These are phyloP conservation scores for Zapus hudsonius DNA, from an alignment of 2,113 vertebrate genomes.

Conservation along the genomic window DNA sequence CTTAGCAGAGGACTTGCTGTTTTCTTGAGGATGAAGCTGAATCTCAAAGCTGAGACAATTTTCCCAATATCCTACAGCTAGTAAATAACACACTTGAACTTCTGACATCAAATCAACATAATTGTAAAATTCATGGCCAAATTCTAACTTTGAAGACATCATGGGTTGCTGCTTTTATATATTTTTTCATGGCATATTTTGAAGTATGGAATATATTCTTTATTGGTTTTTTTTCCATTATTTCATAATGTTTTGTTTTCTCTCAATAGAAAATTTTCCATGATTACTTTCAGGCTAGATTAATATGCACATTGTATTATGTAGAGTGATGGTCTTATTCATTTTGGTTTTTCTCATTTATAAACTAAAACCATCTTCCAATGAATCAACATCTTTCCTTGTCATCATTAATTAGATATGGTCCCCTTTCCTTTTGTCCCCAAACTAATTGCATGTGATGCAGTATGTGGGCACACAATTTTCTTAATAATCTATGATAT, in stretches of 20 bases:
- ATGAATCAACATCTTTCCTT: slow-evolving; percentile 64
- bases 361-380: slow-evolving; percentile 58
- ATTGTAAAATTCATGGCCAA: neutral
- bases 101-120: neutral
- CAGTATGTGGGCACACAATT: slow-evolving; percentile 67
- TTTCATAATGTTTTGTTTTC: neutral
- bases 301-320: neutral
- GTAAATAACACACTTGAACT: neutral
- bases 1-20: neutral
- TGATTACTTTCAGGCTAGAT: neutral
- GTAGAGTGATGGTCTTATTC: slow-evolving; percentile 48
- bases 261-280: neutral
- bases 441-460: slow-evolving; percentile 69
- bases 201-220: neutral
- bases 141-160: neutral
- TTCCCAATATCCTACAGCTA: neutral
- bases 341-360: slow-evolving; percentile 66
- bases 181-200: neutral
- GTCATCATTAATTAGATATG: slow-evolving; percentile 70
- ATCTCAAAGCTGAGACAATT: neutral
- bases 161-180: rapidly evolving
- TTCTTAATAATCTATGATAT: slow-evolving; percentile 81
- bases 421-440: slow-evolving; percentile 52
- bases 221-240: neutral
- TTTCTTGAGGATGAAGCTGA: neutral